A percentile compares a stretch with the other conserved stretches of the same genome.
phyloP scores from a whole-genome alignment of 2,888 invertebrate genomes.

The Diplolepis rosae region DNA sequence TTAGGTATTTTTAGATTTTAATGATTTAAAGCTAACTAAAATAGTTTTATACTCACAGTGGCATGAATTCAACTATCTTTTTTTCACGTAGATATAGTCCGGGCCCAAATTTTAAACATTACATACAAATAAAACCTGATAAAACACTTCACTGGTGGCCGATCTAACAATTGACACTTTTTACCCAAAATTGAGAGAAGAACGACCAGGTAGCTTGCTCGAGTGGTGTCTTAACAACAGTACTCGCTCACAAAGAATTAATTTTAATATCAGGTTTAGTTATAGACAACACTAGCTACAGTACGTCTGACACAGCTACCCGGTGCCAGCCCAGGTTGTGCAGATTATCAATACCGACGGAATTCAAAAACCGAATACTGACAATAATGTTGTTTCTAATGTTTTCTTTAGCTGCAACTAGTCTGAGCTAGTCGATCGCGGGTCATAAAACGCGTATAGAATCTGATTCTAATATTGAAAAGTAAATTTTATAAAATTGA shows the following conservation, averaged over 20 bases:
- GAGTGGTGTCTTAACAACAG: neutral
- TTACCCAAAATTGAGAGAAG: conserved; percentile 1
- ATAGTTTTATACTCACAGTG: conserved; percentile 20
- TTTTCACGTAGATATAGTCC: neutral
- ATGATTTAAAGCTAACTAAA: no score
- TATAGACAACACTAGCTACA: neutral
- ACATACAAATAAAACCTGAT: neutral
- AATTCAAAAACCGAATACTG: neutral
- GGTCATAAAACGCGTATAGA: neutral
- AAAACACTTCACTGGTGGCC: conserved; percentile 16
- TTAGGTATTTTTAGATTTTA: no score
- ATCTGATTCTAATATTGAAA: no score
- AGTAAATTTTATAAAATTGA: no score
- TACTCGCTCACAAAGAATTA: neutral
- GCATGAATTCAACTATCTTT: conserved; percentile 8
- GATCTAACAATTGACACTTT: neutral
- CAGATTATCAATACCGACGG: neutral
- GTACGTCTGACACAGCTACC: neutral
- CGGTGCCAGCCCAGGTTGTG: no score
- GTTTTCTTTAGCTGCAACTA: neutral
- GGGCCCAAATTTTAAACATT: neutral
- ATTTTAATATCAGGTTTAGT: neutral
- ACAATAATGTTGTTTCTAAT: no score
- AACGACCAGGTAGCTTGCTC: neutral
- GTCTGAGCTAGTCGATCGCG: neutral